Base-by-base conservation (phyloP, 2,113 vertebrate genomes). In the Stercorarius parasiticus region DNA sequence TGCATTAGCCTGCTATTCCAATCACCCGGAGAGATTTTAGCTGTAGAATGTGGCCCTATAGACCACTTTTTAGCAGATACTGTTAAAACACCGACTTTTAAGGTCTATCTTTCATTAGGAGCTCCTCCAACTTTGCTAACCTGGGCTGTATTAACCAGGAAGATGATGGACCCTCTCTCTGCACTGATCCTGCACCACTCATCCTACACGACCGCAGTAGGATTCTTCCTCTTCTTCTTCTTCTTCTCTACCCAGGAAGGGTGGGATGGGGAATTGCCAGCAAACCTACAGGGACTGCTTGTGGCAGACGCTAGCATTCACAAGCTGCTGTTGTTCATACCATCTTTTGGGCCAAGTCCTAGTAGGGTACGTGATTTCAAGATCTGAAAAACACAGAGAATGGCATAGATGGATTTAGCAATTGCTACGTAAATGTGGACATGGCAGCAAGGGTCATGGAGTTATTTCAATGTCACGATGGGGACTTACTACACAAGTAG, bases 161-260 rank as follows among this genome's bases (percentile, higher is more conserved):
- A 4, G 1, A 8, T 38, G 42, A 45, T 9, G 38, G 47, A 64
- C 12, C 74, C 12, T 7, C 16, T 43, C n/a, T 29, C 69, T 62
- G 52, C 23, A 10, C 34, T 22, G 30, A 14, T 34, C 42, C 65
- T 29, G 45, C 30, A 40, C 13, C 50, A 15, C 40, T 43, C 8
- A 64, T 49, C 43, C 43, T 12, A 5, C 47, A 14, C 2, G 2
- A 7, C 15, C n/a, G 4, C 0, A 1, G 11, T 3, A 32, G 20
- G 34, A 59, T 72, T 73, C 8, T 30, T n/a, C 45, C 74, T 32
- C 55, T 34, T n/a, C 55, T 32, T n/a, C 50, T 45, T 45, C 43
- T 45, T n/a, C 43, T 80, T n/a, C 50, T n/a, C 53, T 13, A 2
- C 7, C 5, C 23, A 34, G 34, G 38, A 64, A 52, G 70, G 17